Evolutionary conservation across 2,113 vertebrate species (phyloP).

Genomic region (Antennarius striatus): DNA sequence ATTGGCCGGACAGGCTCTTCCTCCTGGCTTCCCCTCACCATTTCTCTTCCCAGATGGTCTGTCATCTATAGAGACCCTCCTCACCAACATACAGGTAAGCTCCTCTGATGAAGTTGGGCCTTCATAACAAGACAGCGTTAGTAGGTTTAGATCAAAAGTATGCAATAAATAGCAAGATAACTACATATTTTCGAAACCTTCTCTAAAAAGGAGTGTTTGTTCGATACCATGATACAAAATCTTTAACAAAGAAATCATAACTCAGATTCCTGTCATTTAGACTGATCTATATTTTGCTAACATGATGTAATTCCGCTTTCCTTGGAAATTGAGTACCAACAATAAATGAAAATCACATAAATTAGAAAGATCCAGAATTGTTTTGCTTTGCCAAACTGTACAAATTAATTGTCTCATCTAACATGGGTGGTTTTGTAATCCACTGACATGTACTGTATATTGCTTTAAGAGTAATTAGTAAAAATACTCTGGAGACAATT

Average conservation of each 20-base stretch:
- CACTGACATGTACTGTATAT: too few species aligned
- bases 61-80: slow-evolving; percentile 99
- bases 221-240: too few species aligned
- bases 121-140: too few species aligned
- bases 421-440: too few species aligned
- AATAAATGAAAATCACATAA: background rate
- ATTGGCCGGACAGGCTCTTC: slow-evolving; percentile 91
- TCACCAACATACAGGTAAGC: slow-evolving; percentile 93
- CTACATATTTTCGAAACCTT: too few species aligned
- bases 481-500: background rate
- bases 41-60: slow-evolving; percentile 98
- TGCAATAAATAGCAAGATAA: background rate
- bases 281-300: too few species aligned
- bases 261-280: background rate
- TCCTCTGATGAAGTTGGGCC: background rate
- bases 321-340: background rate
- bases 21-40: slow-evolving; percentile 95
- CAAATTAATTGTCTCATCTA: background rate
- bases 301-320: too few species aligned
- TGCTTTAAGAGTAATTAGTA: background rate
- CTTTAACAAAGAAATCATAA: background rate
- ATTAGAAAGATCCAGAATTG: background rate
- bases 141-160: background rate
- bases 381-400: background rate
- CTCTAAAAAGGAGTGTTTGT: too few species aligned